Percentiles rank a stretch among this genome's conserved stretches.
Evolutionary conservation across 2,888 invertebrate species (phyloP).

Genomic region (Fragum whitleyi): DNA sequence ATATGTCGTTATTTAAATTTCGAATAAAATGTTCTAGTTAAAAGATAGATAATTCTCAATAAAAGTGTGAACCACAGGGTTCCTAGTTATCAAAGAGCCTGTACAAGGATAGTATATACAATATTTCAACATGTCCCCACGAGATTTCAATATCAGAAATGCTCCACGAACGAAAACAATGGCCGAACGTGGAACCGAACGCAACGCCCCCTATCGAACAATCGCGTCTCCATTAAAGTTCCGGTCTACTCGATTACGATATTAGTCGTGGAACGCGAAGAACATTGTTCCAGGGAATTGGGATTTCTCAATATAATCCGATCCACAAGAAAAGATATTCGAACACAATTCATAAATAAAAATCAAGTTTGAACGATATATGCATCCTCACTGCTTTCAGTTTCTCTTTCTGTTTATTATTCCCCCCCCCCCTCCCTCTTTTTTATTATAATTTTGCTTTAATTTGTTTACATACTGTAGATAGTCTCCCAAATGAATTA

Average conservation of each 20-base stretch:
- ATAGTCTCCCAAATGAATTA: too few species aligned
- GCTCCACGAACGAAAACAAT: constrained; percentile 21
- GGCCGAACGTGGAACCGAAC: constrained; percentile 17
- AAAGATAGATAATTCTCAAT: neutral
- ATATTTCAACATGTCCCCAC: constrained; percentile 19
- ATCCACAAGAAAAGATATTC: neutral
- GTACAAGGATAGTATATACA: constrained; percentile 6
- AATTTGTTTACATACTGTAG: too few species aligned
- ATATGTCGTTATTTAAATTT: too few species aligned
- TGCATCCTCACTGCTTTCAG: too few species aligned
- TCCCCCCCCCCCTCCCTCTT: too few species aligned
- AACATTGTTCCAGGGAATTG: constrained; percentile 61
- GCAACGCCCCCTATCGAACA: constrained; percentile 36
- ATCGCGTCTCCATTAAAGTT: constrained; percentile 53
- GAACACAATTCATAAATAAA: neutral
- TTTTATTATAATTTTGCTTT: too few species aligned
- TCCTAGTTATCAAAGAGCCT: neutral
- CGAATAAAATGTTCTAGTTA: too few species aligned
- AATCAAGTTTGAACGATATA: too few species aligned
- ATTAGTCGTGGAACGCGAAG: constrained; percentile 43
- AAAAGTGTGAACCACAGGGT: neutral
- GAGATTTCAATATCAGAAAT: constrained; percentile 36
- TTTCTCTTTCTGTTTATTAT: too few species aligned
- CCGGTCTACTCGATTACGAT: constrained; percentile 49
- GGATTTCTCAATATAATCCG: constrained; percentile 31